phyloP scores from a whole-genome alignment of 2,797 vertebrate genomes.

The Typhlichthys subterraneus region DNA sequence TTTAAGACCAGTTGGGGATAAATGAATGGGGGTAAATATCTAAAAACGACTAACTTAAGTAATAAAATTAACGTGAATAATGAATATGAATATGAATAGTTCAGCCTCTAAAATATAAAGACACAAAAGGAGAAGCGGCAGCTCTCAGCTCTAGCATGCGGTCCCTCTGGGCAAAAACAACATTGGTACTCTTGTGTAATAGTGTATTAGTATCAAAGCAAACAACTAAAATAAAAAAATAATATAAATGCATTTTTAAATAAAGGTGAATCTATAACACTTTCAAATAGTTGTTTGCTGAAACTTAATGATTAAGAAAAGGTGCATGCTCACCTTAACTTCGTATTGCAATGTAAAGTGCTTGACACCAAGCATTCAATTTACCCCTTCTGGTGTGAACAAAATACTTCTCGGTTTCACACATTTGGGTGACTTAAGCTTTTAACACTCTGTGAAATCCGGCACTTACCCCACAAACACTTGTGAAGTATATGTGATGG shows the following conservation, averaged over 20 bases:
- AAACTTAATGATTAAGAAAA: conserved; percentile 66
- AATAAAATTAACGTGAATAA: no score
- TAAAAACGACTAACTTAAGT: no score
- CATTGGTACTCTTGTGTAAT: no score
- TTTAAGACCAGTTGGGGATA: no score
- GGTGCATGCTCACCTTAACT: conserved; percentile 62
- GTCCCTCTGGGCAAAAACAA: no score
- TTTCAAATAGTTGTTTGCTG: conserved; percentile 49
- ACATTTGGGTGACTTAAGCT: conserved; percentile 79
- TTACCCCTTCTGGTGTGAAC: conserved; percentile 78
- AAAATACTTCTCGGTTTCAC: conserved; percentile 80
- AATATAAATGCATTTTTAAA: not conserved
- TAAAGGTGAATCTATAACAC: conserved; percentile 18
- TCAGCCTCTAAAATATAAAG: no score
- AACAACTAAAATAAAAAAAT: not conserved
- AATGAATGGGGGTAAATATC: no score
- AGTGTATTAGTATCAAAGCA: no score
- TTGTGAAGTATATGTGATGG: conserved; percentile 72
- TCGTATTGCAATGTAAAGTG: conserved; percentile 63
- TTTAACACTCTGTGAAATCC: conserved; percentile 79
- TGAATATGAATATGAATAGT: no score
- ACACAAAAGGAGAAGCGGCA: no score
- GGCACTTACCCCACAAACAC: conserved; percentile 74
- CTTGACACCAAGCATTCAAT: conserved; percentile 74
- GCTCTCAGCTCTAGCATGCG: no score